Evolutionary conservation across 2,888 invertebrate species (phyloP).

Genomic region (Cetonia aurata): DNA sequence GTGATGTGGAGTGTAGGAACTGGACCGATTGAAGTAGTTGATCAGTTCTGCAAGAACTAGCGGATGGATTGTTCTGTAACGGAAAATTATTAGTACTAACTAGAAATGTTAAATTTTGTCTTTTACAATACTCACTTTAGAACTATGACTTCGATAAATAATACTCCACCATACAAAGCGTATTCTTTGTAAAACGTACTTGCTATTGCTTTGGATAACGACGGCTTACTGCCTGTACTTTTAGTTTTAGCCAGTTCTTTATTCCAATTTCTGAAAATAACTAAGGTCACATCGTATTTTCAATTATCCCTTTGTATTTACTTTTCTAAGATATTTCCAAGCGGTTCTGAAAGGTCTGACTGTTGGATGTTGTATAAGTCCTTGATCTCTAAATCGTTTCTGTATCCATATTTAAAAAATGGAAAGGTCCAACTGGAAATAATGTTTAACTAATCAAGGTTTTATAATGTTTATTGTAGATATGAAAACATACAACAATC

Average conservation of each 20-base stretch:
- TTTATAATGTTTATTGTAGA: background rate
- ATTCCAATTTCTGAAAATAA: conserved; percentile 70
- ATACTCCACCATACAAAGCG: conserved; percentile 71
- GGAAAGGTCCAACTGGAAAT: conserved; percentile 76
- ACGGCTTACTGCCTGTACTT: conserved; percentile 70
- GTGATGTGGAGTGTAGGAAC: conserved; percentile 67
- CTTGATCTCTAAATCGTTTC: conserved; percentile 73
- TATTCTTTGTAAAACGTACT: conserved; percentile 74
- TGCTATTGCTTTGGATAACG: conserved; percentile 71
- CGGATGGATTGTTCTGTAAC: conserved; percentile 73
- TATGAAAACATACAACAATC: no score
- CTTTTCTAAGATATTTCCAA: conserved; percentile 76
- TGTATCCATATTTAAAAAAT: conserved; percentile 74
- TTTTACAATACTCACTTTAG: conserved; percentile 68
- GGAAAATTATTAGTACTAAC: background rate
- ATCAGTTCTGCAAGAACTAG: conserved; percentile 74
- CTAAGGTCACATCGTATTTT: conserved; percentile 40
- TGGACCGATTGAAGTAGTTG: conserved; percentile 72
- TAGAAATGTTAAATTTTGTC: conserved; percentile 2
- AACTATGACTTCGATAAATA: conserved; percentile 71
- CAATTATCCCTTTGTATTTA: conserved; percentile 55
- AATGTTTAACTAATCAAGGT: background rate
- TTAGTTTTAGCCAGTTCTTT: conserved; percentile 69
- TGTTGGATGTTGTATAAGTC: conserved; percentile 76
- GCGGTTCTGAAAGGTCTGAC: conserved; percentile 73